These are phyloP conservation scores for Meteorus cinctellus DNA, from an alignment of 2,888 invertebrate genomes.

Conservation along the genomic window DNA sequence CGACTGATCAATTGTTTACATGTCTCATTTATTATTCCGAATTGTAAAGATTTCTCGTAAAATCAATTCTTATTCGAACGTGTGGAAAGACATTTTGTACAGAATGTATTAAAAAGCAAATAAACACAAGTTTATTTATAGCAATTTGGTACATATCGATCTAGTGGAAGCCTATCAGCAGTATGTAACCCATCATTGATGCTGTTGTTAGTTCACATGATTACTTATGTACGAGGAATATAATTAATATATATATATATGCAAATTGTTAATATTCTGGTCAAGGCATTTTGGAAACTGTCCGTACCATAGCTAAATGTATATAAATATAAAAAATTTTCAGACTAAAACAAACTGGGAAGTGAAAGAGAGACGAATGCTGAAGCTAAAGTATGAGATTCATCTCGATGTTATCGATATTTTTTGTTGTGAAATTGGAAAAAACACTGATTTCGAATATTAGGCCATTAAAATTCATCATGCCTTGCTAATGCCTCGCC, in stretches of 20 bases:
- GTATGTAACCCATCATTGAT: no score
- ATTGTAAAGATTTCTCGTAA: no score
- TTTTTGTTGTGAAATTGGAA: not conserved
- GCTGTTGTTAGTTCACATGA: not conserved
- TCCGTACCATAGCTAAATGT: not conserved
- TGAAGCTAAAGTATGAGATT: not conserved
- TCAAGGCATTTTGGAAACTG: not conserved
- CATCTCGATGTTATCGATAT: not conserved
- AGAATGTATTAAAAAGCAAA: no score
- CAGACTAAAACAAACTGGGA: not conserved
- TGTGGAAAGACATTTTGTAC: no score
- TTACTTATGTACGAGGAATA: not conserved
- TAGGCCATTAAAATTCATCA: conserved; percentile 87
- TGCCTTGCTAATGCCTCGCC: conserved; percentile 96
- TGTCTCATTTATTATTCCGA: no score
- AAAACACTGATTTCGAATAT: not conserved
- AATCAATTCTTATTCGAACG: no score
- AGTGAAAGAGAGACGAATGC: not conserved
- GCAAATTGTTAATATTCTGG: not conserved
- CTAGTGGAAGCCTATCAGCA: no score
- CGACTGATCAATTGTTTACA: no score
- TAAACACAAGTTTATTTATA: no score
- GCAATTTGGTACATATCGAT: no score
- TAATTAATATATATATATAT: not conserved
- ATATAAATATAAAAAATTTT: not conserved